Evolutionary conservation across 2,888 invertebrate genomes (phyloP), one percentile per base, ranked within the genome.

Genomic region (Drosophila ustulata): DNA sequence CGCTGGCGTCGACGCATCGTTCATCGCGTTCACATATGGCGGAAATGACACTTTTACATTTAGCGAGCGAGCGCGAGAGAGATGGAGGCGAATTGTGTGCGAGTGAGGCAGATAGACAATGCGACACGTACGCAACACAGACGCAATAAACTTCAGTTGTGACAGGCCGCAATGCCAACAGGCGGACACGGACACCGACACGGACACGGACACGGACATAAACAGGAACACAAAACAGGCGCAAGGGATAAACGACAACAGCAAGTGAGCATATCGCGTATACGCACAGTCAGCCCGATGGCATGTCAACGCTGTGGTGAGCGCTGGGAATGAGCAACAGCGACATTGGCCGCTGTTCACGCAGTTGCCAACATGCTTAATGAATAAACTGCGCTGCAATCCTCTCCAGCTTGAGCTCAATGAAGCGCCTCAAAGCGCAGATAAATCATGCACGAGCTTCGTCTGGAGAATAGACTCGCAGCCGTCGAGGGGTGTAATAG

Each of bases 131-230:
- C 73, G 80, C 82, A 70, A 79, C 75, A 83, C 90, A 90, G 91
- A 90, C 90, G 82, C 90, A 89, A 90, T 90, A 90, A 90, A 90
- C 90, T 91, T 90, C 89, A 90, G 74, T 91, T 90, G 73, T 91
- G 90, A 90, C 91, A 91, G 89, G 82, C 82, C 89, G 82, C 89
- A 90, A 89, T 81, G 87, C 81, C 82, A 76, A 67, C 78, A 86
- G 79, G 67, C 80, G 67, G 73, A 78, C 78, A 65, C 53, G 77
- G 46, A 66, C 70, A 70, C 32, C 0, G 32, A 32, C 32, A 32
- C 4, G 26, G 26, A 26, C 26, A 26, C 80, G 65, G 73, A 77
- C 78, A 62, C 55, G 78, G 50, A 71, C 75, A 75, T 62, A 66
- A 63, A 69, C 78, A 55, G 82, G 78, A 80, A 71, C 84, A 71